Base-by-base conservation (phyloP, 2,113 vertebrate species). In the Peromyscus californicus region DNA sequence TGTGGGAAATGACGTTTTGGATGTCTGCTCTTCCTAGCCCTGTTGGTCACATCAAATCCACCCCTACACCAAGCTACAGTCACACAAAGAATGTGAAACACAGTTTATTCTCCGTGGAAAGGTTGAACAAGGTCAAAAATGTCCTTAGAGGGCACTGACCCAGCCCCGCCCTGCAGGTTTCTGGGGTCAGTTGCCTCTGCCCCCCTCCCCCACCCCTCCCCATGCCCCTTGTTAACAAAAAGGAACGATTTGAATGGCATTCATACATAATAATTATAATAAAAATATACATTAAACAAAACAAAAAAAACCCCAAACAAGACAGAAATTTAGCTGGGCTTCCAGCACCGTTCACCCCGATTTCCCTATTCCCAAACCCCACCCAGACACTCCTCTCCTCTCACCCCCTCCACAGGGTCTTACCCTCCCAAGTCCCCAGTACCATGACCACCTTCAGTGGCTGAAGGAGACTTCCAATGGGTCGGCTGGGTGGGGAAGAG, bases 221-320 rank as follows among this genome's bases (percentile, higher is more conserved):
- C 95, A 72, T 90, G 94, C 97, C 97, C 97, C 85, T 94, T 80
- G 89, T 98, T 98, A 98, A 98, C 97, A 97, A 98, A 98, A 98
- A 97, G 98, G 96, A 98, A 97, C 96, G 5, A 97, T 97, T 95
- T 97, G 93, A 97, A 97, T 97, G 97, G 91, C 97, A 92, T 97
- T 95, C 89, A 98, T 98, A 98, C 98, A 98, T 98, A 98, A 98
- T 98, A 98, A 98, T 98, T 98, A 98, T 98, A 97, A 98, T 98
- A 98, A 98, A 98, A 98, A 98, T 98, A 98, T 98, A 98, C 98
- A 98, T 98, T 98, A 98, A 97, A 98, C 94, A 98, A 98, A 97
- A 97, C 54, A 96, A 97, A 96, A 76, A 88, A 76, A 78, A 89
- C 94, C 67, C 87, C 96, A 95, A 97, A 98, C 93, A 97, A 97